A percentile compares a stretch with the other conserved stretches of the same genome.
Evolutionary conservation across 2,888 invertebrate genomes (phyloP).

Genomic region (Eristalis arbustorum): DNA sequence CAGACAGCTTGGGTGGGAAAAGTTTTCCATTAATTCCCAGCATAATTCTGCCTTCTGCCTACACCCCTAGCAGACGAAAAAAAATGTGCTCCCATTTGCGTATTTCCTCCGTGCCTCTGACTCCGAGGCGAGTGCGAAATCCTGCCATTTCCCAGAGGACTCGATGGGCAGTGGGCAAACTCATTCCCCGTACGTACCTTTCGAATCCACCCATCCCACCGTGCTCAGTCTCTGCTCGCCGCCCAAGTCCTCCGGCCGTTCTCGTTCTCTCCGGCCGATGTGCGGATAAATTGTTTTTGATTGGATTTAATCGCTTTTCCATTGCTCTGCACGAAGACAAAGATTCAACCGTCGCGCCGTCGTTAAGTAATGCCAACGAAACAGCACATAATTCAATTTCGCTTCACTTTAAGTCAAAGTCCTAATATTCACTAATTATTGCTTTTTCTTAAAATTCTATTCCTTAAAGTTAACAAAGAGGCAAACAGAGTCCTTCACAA

Average conservation of each 20-base stretch:
- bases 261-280: not conserved
- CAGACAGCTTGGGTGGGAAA: conserved; percentile 27
- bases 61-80: conserved; percentile 13
- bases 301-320: not conserved
- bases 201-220: not conserved
- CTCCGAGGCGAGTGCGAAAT: conserved; percentile 38
- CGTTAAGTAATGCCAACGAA: too few relatives aligned
- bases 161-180: conserved; percentile 19
- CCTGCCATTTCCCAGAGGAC: conserved; percentile 48
- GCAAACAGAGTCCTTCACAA: not conserved
- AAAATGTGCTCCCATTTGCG: conserved; percentile 20
- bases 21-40: conserved; percentile 54
- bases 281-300: conserved; percentile 24
- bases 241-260: not conserved
- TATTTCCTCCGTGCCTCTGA: conserved; percentile 11
- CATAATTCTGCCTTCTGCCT: conserved; percentile 20
- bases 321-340: not conserved
- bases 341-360: too few relatives aligned
- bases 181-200: conserved; percentile 37
- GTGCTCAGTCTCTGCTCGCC: not conserved
- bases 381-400: not conserved
- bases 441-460: conserved; percentile 24
- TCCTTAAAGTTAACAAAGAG: conserved; percentile 13
- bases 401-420: conserved; percentile 30
- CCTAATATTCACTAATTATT: conserved; percentile 46